Evolutionary conservation across 2,113 vertebrate species (phyloP).

Genomic region (Gallinago undulata): DNA sequence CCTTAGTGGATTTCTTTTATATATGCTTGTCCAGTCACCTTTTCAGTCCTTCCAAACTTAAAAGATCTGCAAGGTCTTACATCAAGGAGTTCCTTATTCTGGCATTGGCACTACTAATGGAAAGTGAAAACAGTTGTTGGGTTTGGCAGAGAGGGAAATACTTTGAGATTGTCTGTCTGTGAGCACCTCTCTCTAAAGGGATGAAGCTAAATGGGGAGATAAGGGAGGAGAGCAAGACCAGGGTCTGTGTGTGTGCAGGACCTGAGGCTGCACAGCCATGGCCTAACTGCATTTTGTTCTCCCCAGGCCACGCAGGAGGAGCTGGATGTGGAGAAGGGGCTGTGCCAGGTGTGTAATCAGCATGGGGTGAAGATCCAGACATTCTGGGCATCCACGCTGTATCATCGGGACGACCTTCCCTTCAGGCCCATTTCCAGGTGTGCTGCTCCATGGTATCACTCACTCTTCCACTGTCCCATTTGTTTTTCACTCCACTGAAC

Average conservation of each 20-base stretch:
- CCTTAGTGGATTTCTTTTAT: not conserved
- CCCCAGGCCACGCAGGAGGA: constrained; percentile 80
- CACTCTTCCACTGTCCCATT: accelerated
- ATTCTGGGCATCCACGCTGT: constrained; percentile 81
- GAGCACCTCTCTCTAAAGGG: not conserved
- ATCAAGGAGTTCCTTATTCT: not conserved
- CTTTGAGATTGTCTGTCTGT: not conserved
- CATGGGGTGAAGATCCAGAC: constrained; percentile 77
- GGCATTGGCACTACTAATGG: not conserved
- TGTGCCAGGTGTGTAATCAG: constrained; percentile 74
- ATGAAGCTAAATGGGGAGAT: not conserved
- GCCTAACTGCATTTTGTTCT: not conserved
- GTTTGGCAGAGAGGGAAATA: not conserved
- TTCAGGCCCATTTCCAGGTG: constrained; percentile 77
- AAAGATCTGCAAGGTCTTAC: not conserved
- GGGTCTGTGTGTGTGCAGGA: not conserved
- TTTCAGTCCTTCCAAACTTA: not conserved
- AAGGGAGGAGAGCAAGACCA: not conserved
- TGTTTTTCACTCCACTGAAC: not conserved
- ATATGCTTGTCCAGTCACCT: not conserved
- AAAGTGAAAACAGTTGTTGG: not conserved
- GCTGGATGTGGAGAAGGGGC: constrained; percentile 74
- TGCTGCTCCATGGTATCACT: not conserved
- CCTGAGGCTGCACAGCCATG: not conserved
- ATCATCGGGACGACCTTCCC: constrained; percentile 81